Evolutionary conservation across 2,113 vertebrate species (phyloP).

Genomic region (Centrocercus urophasianus): DNA sequence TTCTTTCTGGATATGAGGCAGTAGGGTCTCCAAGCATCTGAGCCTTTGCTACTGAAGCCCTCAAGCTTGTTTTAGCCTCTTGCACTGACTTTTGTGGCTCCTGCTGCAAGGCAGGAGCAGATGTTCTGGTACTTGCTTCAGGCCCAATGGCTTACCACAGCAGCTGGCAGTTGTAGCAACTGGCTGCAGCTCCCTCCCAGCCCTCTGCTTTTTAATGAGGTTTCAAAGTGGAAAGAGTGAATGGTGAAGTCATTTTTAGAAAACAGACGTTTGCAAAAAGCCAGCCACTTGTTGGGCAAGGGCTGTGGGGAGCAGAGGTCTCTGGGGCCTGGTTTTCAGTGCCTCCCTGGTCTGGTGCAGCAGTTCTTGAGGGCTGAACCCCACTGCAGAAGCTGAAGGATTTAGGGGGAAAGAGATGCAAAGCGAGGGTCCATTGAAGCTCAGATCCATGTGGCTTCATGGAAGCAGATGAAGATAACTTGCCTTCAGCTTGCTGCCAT

Average conservation of each 20-base stretch:
- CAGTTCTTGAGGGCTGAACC: neutral
- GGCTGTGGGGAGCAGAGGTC: neutral
- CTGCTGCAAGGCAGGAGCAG: neutral
- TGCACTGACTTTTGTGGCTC: neutral
- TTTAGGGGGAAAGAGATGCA: accelerated
- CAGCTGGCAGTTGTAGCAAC: neutral
- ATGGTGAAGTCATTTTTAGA: neutral
- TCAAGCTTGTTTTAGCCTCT: neutral
- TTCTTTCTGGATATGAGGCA: neutral
- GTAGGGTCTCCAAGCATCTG: neutral
- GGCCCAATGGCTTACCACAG: neutral
- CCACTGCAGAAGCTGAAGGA: neutral
- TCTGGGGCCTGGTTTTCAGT: neutral
- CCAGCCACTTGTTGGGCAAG: neutral
- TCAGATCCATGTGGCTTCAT: neutral
- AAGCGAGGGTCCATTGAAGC: neutral
- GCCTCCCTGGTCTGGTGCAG: neutral
- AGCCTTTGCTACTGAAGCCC: neutral
- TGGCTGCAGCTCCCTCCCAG: neutral
- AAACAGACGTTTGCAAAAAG: neutral
- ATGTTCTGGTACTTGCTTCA: neutral
- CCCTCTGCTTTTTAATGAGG: neutral
- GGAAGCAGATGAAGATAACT: neutral
- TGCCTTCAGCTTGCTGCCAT: neutral
- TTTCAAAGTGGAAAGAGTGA: slow-evolving; percentile 32